Percentiles rank a stretch among this genome's conserved stretches.
These are phyloP conservation scores for Aphis craccivora DNA, from an alignment of 1,140 invertebrate genomes.

Conservation along the genomic window DNA sequence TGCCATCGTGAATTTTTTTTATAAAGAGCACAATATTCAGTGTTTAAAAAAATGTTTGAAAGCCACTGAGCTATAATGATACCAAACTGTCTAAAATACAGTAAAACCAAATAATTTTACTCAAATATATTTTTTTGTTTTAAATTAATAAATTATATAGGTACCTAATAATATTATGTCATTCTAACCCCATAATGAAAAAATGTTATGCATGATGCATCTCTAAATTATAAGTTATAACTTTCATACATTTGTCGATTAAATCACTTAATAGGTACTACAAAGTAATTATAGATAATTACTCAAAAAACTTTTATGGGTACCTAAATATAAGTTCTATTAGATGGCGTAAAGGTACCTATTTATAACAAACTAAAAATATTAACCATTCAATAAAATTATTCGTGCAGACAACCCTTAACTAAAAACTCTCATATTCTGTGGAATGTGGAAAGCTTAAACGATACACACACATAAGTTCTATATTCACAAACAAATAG, in stretches of 20 bases:
- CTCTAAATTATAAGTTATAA: not conserved
- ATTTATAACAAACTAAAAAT: not conserved
- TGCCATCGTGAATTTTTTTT: too few relatives aligned
- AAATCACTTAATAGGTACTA: too few relatives aligned
- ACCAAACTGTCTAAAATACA: not conserved
- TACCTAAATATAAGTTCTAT: too few relatives aligned
- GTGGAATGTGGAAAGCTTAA: not conserved
- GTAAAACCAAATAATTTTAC: not conserved
- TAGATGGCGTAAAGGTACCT: not conserved
- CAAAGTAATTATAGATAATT: too few relatives aligned
- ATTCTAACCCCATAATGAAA: not conserved
- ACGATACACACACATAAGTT: not conserved
- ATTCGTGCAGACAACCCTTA: not conserved
- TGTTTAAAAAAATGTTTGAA: too few relatives aligned
- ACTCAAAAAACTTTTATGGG: too few relatives aligned
- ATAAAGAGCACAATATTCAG: too few relatives aligned
- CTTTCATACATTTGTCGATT: too few relatives aligned
- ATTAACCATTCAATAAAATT: not conserved
- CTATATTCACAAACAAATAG: slow-evolving; percentile 3
- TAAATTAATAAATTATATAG: not conserved
- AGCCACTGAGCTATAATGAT: not conserved
- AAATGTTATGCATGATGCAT: not conserved
- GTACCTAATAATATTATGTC: not conserved
- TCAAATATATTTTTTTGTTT: not conserved
- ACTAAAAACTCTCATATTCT: not conserved